Base-by-base conservation (phyloP, 2,113 vertebrate genomes). In the Cephalopterus ornatus region DNA sequence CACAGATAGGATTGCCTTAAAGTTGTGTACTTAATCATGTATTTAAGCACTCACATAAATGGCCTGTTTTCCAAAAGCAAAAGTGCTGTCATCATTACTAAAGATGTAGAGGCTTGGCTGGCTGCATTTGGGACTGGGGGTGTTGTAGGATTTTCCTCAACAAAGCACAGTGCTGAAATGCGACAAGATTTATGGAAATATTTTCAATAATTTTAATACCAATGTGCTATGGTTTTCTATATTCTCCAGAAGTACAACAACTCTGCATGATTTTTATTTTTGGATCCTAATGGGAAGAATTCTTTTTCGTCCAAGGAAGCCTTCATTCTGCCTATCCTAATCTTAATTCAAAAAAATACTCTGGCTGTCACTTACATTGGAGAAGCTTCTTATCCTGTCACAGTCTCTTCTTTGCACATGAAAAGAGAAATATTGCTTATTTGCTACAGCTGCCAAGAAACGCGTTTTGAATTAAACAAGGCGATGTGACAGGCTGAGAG, bases 341-440 rank as follows among this genome's bases (percentile, higher is more conserved):
- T 92, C 93, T 95, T 94, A 95, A 96, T 92, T 93, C 70, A 70
- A 95, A 96, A 96, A 96, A 91, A 89, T 87, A 88, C 83, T 95
- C 92, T 89, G 91, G 83, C 94, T 97, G 96, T 96, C 96, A 96
- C 93, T 95, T 86, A 86, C 70, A 32, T 81, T 82, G 92, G 91
- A 97, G 94, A 92, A 89, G 88, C 95, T 96, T 89, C 96, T 96
- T 95, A 96, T 85, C 62, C 95, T 96, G 95, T 96, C 91, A 93
- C 88, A 96, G 96, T 87, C 70, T 93, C 95, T 87, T 95, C 95
- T 96, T 95, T 87, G 88, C 93, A 95, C 88, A 96, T 95, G 91
- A 96, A 96, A 96, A 95, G 92, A 92, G 88, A 96, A 96, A 94
- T 96, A 96, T 93, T 94, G 73, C 93, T 89, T 96, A 97, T 97